These are phyloP conservation scores for Stenodema calcarata DNA, from an alignment of 2,888 invertebrate genomes.

Conservation along the genomic window DNA sequence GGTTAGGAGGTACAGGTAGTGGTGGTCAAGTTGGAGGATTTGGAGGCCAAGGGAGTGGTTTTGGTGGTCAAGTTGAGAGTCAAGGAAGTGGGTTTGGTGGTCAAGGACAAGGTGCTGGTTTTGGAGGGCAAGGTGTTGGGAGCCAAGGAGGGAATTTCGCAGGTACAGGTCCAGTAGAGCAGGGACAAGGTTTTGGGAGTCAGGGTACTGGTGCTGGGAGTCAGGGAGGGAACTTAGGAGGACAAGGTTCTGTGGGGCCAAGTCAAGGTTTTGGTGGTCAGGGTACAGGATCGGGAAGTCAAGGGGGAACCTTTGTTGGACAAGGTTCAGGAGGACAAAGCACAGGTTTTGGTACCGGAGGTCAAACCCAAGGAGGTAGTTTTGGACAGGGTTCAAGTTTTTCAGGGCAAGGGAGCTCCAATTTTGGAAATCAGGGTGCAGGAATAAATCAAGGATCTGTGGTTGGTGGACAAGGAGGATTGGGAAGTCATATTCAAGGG, in stretches of 20 bases:
- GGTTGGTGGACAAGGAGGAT: neutral
- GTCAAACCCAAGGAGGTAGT: neutral
- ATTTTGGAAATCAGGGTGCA: neutral
- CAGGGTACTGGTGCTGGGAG: neutral
- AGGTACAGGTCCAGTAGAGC: no score
- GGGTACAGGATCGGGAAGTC: neutral
- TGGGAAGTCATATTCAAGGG: neutral
- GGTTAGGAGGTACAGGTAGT: neutral
- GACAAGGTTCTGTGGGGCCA: neutral
- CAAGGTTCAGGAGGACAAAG: neutral
- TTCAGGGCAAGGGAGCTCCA: neutral
- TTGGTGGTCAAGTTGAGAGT: conserved; percentile 28
- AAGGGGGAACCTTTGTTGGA: neutral
- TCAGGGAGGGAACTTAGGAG: neutral
- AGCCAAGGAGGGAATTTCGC: neutral
- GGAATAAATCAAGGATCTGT: neutral
- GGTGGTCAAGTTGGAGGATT: neutral
- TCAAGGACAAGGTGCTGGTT: conserved; percentile 34
- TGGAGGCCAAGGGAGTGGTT: neutral
- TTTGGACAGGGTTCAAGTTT: neutral
- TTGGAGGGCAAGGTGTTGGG: neutral
- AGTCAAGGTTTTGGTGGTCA: conserved; percentile 27
- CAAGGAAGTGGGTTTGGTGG: conserved; percentile 24
- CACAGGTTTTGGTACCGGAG: neutral
- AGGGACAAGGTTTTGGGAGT: neutral